phyloP scores from a whole-genome alignment of 2,797 vertebrate genomes.

The Gorsachius magnificus region DNA sequence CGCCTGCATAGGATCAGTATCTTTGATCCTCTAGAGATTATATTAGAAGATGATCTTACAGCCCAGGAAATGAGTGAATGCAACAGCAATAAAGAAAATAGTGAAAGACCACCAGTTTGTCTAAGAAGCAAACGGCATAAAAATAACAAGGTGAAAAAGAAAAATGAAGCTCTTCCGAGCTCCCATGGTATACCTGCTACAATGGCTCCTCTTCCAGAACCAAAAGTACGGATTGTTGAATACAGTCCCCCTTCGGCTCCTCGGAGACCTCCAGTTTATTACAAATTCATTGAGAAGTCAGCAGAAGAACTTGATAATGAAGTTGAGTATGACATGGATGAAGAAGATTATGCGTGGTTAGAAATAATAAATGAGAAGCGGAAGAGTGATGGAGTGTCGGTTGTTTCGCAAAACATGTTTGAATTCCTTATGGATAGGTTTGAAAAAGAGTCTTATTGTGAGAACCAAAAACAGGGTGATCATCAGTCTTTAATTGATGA shows the following conservation, averaged over 20 bases:
- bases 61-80: constrained; percentile 94
- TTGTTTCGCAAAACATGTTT: constrained; percentile 93
- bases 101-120: constrained; percentile 87
- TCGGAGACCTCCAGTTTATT: constrained; percentile 84
- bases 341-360: constrained; percentile 96
- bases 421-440: constrained; percentile 97
- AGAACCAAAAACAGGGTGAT: constrained; percentile 90
- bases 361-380: constrained; percentile 94
- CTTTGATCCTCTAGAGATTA: constrained; percentile 91
- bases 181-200: constrained; percentile 73
- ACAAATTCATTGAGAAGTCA: constrained; percentile 89
- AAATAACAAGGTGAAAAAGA: constrained; percentile 88
- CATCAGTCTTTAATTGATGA: constrained; percentile 90
- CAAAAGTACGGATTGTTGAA: constrained; percentile 91
- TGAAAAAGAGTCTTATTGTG: constrained; percentile 92
- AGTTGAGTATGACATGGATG: constrained; percentile 98
- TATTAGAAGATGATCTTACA: constrained; percentile 91
- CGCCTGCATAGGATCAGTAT: constrained; percentile 93
- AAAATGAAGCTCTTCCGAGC: constrained; percentile 79
- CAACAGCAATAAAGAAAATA: constrained; percentile 98
- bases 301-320: constrained; percentile 94
- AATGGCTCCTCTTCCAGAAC: constrained; percentile 85
- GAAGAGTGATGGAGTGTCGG: constrained; percentile 87
- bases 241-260: constrained; percentile 93
- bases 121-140: constrained; percentile 87